A percentile compares a stretch with the other conserved stretches of the same genome.
phyloP scores from a whole-genome alignment of 2,888 invertebrate genomes.

The Andricus curvator region DNA sequence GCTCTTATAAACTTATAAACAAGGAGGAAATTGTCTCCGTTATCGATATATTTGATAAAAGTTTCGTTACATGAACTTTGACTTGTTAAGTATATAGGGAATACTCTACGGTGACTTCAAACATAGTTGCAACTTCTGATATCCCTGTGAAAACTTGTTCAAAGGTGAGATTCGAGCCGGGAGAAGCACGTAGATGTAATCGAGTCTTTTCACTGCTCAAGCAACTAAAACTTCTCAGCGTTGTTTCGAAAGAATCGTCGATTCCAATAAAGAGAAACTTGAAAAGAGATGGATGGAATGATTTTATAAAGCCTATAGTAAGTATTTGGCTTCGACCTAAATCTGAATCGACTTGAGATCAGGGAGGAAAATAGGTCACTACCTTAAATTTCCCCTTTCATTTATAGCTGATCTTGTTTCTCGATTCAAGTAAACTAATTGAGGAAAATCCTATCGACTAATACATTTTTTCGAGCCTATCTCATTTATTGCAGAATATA shows the following conservation, averaged over 20 bases:
- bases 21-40: neutral
- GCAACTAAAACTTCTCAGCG: slow-evolving; percentile 19
- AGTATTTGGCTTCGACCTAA: neutral
- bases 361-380: slow-evolving; percentile 5
- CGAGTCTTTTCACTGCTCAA: slow-evolving; percentile 24
- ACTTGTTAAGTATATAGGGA: neutral
- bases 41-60: neutral
- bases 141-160: slow-evolving; percentile 12
- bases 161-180: slow-evolving; percentile 20
- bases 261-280: neutral
- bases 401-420: no score
- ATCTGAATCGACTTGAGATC: neutral
- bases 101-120: slow-evolving; percentile 7
- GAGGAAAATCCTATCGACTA: no score
- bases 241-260: slow-evolving; percentile 10
- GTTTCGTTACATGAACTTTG: slow-evolving; percentile 11
- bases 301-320: slow-evolving; percentile 2
- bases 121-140: slow-evolving; percentile 26
- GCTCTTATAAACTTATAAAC: neutral
- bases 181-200: slow-evolving; percentile 30
- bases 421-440: no score
- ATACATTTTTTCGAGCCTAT: no score
- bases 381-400: neutral
- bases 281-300: neutral
- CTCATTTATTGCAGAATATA: no score